A percentile compares a stretch with the other conserved stretches of the same genome.
Evolutionary conservation across 2,797 vertebrate species (phyloP).

Genomic region (Rhynchotus rufescens): DNA sequence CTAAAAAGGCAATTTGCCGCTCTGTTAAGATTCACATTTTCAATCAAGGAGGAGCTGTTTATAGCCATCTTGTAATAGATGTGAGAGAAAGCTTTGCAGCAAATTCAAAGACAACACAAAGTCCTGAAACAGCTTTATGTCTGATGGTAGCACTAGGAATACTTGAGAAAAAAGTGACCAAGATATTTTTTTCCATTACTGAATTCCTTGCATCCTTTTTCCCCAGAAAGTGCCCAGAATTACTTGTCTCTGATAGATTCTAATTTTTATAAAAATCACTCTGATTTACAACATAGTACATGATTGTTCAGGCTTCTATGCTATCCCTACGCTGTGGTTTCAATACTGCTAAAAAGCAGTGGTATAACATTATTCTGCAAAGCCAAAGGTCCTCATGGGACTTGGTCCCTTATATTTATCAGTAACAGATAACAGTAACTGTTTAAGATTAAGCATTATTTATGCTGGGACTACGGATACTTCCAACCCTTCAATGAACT

Average conservation of each 20-base stretch:
- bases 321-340: fast-evolving
- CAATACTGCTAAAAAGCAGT: not conserved
- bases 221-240: not conserved
- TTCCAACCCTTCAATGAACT: not conserved
- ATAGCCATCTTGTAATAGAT: too few relatives aligned
- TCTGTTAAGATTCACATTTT: not conserved
- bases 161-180: not conserved
- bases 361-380: not conserved
- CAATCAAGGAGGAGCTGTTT: not conserved
- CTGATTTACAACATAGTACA: not conserved
- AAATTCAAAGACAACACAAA: not conserved
- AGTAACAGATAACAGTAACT: not conserved
- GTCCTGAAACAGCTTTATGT: not conserved
- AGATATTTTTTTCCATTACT: not conserved
- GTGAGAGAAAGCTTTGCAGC: not conserved
- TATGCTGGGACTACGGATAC: not conserved
- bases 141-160: not conserved
- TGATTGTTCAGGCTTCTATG: not conserved
- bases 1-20: not conserved
- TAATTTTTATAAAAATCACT: not conserved
- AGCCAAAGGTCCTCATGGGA: not conserved
- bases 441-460: not conserved
- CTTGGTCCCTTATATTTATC: not conserved
- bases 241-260: not conserved
- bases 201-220: not conserved